A percentile compares a stretch with the other conserved stretches of the same genome.
Evolutionary conservation across 2,888 invertebrate species (phyloP).

Genomic region (Andrena dorsata): DNA sequence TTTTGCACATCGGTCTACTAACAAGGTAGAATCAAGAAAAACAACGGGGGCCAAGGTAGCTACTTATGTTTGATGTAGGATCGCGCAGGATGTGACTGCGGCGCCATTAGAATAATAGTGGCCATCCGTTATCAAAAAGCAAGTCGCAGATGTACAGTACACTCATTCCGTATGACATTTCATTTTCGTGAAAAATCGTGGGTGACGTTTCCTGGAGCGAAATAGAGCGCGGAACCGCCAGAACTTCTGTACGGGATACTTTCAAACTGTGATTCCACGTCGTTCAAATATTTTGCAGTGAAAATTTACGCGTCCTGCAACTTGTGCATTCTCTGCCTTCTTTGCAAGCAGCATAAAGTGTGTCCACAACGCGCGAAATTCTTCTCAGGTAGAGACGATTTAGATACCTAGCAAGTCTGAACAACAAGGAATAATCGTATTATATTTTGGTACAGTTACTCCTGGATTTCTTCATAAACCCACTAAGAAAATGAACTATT

Average conservation of each 20-base stretch:
- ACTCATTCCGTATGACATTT: conserved; percentile 72
- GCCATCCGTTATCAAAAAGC: conserved; percentile 69
- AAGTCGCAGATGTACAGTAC: conserved; percentile 67
- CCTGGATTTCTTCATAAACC: no score
- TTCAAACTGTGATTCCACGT: conserved; percentile 64
- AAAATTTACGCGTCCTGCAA: conserved; percentile 33
- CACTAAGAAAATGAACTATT: background rate
- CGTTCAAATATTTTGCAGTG: conserved; percentile 58
- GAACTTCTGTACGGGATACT: conserved; percentile 58
- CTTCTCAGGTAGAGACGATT: background rate
- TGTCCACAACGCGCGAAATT: conserved; percentile 1
- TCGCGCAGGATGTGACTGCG: conserved; percentile 62
- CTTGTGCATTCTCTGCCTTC: background rate
- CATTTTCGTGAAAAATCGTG: conserved; percentile 70
- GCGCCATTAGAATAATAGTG: conserved; percentile 68
- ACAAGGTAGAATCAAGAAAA: conserved; percentile 20
- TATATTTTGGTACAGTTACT: background rate
- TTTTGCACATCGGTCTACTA: background rate
- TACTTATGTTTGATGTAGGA: conserved; percentile 67
- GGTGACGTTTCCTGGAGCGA: conserved; percentile 54
- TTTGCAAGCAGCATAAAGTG: background rate
- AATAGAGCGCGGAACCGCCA: conserved; percentile 64
- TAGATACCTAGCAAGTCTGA: background rate
- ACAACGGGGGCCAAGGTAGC: conserved; percentile 48
- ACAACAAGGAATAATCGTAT: background rate